Evolutionary conservation across 2,113 vertebrate genomes (phyloP), one percentile per base, ranked within the genome.

Genomic region (Neotoma lepida): DNA sequence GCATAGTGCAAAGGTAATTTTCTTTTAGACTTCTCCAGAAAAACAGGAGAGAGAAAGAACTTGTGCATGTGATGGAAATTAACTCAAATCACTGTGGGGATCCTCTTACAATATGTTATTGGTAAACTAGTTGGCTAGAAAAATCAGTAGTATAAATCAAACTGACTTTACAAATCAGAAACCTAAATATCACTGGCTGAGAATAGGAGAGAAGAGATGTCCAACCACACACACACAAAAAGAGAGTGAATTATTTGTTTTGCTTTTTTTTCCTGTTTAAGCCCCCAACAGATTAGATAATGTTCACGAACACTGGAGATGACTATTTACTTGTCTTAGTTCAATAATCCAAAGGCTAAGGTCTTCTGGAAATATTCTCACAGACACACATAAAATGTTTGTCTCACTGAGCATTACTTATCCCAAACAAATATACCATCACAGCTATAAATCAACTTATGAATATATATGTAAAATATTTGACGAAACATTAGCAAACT

Each of bases 1-100:
- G 51, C 33, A 35, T 6, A 51, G 4, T 58, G 28, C 56, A 61
- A 61, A 41, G 39, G n/a, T 61, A 61, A 41, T 24, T 61, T 82
- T 82, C 80, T 17, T 15, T 82, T 61, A 28, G 22, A 39, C 28
- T 41, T 82, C 54, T 82, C n/a, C 35, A 56, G 20, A 80, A 20
- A 54, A 82, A 6, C 20, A 12, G 28, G 17, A 2, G 2, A 17
- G 3, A 5, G 4, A 30, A 6, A 33, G 20, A n/a, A 22, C 2
- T 81, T 46, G 0, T 26, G 46, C 26, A 76, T 86, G 17, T 24
- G 33, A 49, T 51, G 14, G 44, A 66, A 68, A 68, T 26, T 24
- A 49, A 49, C 46, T 66, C 30, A 24, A 33, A 68, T 86, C 2
- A 49, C 20, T 51, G 22, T 49, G 3, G 35, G 28, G 4, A 3